These are phyloP conservation scores for Micropoecilia bifurca DNA, from an alignment of 2,797 vertebrate species.

Conservation along the genomic window DNA sequence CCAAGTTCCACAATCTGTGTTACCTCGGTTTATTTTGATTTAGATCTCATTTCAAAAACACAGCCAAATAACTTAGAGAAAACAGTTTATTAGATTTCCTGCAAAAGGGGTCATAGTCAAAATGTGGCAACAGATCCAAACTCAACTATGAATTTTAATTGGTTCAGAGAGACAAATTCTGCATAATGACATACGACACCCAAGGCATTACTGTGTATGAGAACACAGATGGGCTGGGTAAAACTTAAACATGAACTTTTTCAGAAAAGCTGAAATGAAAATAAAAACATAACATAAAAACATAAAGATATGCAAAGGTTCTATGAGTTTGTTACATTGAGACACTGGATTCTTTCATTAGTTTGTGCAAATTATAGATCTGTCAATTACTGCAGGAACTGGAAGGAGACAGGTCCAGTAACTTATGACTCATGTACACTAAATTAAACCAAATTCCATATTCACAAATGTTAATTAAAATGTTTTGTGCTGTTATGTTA, in stretches of 20 bases:
- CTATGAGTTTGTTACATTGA: background rate
- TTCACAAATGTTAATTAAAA: background rate
- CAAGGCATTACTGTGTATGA: background rate
- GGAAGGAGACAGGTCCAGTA: background rate
- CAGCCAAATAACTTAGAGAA: background rate
- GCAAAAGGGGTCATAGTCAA: background rate
- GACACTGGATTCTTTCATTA: background rate
- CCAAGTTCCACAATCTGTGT: conserved; percentile 1
- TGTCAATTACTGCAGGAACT: background rate
- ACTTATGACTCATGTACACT: background rate
- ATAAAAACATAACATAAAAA: background rate
- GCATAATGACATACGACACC: background rate
- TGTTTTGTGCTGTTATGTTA: background rate
- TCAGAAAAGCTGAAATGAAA: background rate
- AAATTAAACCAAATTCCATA: background rate
- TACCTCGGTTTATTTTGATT: background rate
- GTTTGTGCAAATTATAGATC: background rate
- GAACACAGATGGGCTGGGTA: background rate
- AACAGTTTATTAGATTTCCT: background rate
- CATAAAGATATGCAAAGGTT: background rate
- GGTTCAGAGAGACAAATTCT: background rate
- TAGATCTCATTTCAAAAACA: background rate
- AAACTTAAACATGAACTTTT: background rate
- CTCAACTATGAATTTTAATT: background rate
- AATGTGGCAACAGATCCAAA: background rate